Percentiles rank a stretch among this genome's conserved stretches.
Evolutionary conservation across 2,797 vertebrate genomes (phyloP).

Genomic region (Petrocephalus schoutedeni): DNA sequence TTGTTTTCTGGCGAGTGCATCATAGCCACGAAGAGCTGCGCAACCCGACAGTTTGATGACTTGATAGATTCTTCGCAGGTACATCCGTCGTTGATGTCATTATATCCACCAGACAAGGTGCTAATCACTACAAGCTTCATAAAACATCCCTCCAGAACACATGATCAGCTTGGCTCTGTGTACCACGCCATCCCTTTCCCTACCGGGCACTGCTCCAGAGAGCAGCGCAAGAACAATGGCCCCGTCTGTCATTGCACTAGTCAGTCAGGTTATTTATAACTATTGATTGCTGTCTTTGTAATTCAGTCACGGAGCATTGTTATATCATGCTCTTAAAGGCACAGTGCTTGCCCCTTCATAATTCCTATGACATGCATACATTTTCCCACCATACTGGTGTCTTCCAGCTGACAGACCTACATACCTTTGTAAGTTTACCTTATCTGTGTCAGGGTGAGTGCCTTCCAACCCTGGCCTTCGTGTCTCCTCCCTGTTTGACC

Average conservation of each 20-base stretch:
- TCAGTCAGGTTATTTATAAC: constrained; percentile 24
- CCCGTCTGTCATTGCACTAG: constrained; percentile 7
- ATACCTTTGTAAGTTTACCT: not conserved
- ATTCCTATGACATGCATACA: not conserved
- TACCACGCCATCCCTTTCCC: not conserved
- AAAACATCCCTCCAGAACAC: not conserved
- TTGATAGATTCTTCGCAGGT: not conserved
- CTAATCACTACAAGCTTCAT: constrained; percentile 7
- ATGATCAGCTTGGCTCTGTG: not conserved
- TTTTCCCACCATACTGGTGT: not conserved
- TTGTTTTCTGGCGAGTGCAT: not conserved
- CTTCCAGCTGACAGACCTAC: not conserved
- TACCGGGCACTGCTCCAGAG: constrained; percentile 1
- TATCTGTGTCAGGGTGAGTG: not conserved
- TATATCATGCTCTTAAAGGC: not conserved
- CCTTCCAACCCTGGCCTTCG: no score
- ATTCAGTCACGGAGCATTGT: not conserved
- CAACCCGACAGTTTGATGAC: not conserved
- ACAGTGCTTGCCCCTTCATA: not conserved
- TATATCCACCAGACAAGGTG: not conserved
- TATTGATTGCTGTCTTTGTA: constrained; percentile 4
- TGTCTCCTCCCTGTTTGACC: no score
- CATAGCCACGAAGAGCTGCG: not conserved
- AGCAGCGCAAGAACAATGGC: not conserved
- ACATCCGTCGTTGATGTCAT: not conserved